Conservation (phyloP, 2,797 vertebrate genomes). For the Fundulus diaphanus region DNA sequence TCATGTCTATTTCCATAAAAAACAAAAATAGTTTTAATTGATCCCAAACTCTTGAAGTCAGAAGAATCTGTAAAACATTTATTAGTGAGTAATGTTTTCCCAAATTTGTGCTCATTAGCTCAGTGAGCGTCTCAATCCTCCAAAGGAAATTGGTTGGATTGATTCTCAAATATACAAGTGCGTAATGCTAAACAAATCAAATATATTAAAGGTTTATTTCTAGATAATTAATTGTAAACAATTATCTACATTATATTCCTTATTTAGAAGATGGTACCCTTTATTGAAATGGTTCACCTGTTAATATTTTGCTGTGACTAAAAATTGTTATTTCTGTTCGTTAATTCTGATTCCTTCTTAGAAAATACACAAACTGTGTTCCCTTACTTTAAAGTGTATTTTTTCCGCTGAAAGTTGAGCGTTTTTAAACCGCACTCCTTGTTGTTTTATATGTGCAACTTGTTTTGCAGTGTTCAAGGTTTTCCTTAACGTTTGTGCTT, state of each 20-base stretch:
- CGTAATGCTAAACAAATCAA: neutral
- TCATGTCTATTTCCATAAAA: neutral
- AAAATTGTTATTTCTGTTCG: neutral
- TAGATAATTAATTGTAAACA: no score
- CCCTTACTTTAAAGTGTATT: neutral
- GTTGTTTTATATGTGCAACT: constrained; percentile 5
- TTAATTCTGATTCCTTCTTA: neutral
- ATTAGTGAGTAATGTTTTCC: neutral
- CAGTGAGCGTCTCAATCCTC: neutral
- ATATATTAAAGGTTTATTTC: neutral
- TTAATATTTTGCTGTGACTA: neutral
- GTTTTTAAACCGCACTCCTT: neutral
- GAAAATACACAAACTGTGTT: neutral
- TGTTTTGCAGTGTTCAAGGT: neutral
- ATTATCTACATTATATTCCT: neutral
- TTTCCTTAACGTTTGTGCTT: constrained; percentile 74
- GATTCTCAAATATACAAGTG: neutral
- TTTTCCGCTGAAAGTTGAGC: no score
- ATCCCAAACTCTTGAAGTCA: neutral
- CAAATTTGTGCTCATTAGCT: neutral
- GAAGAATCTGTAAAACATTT: neutral
- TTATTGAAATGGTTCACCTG: neutral
- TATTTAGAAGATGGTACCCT: neutral
- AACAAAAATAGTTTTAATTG: neutral
- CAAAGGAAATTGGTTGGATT: neutral